Evolutionary conservation across 1,140 invertebrate species (phyloP).

Genomic region (Drosophila ogumai): DNA sequence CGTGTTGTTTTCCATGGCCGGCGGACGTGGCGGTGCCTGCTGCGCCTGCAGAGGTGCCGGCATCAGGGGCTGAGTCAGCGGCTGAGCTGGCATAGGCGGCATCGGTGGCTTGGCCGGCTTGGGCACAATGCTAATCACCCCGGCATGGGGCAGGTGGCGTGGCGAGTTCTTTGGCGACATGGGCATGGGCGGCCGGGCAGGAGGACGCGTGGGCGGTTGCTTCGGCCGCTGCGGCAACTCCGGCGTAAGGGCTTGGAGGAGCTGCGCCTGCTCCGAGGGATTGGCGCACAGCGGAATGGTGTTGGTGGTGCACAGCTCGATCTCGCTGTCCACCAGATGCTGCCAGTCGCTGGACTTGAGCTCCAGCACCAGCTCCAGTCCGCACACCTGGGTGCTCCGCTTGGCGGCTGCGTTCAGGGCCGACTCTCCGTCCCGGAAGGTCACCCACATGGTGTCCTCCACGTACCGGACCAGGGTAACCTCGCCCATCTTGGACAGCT

Average conservation of each 20-base stretch:
- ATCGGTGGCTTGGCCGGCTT: conserved; percentile 85
- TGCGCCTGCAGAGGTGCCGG: conserved; percentile 85
- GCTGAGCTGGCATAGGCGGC: conserved; percentile 85
- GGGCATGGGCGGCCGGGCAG: conserved; percentile 87
- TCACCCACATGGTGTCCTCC: conserved; percentile 95
- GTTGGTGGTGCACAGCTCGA: conserved; percentile 93
- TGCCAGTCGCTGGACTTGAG: conserved; percentile 95
- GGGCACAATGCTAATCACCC: conserved; percentile 80
- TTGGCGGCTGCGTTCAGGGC: conserved; percentile 90
- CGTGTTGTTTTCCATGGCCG: conserved; percentile 76
- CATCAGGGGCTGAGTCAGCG: conserved; percentile 86
- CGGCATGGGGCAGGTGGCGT: conserved; percentile 82
- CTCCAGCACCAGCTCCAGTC: conserved; percentile 89
- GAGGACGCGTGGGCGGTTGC: conserved; percentile 86
- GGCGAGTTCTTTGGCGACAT: conserved; percentile 85
- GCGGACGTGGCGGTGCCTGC: conserved; percentile 83
- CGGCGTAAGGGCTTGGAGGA: conserved; percentile 84
- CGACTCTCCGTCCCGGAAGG: conserved; percentile 93
- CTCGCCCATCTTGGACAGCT: conserved; percentile 86
- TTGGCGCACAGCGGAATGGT: conserved; percentile 90
- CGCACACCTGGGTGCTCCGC: conserved; percentile 87
- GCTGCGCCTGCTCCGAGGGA: conserved; percentile 71
- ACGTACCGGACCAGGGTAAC: conserved; percentile 96
- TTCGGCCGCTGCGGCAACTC: conserved; percentile 86
- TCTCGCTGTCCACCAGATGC: conserved; percentile 91